Percentiles rank a stretch among this genome's conserved stretches.
Conservation (phyloP, 2,888 invertebrate species). For the Diplazon laetatorius region DNA sequence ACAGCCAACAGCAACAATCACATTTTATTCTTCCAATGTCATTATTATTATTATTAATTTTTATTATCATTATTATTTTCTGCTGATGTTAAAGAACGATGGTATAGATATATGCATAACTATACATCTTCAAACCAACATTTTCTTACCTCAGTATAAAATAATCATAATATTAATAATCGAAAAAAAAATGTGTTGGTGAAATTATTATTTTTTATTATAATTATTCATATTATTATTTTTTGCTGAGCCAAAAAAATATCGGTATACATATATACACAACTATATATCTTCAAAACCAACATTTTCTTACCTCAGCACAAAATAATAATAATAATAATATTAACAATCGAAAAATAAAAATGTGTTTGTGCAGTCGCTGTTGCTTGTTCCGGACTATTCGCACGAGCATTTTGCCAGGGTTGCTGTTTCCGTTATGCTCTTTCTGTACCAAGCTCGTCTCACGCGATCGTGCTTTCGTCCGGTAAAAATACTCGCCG, state of each 20-base stretch:
- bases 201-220: no score
- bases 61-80: no score
- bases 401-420: neutral
- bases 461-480: slow-evolving; percentile 30
- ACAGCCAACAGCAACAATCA: no score
- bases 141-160: neutral
- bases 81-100: no score
- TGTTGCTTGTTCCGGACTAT: no score
- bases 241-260: no score
- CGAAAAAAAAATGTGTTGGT: slow-evolving; percentile 19
- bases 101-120: no score
- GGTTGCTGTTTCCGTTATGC: neutral
- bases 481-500: slow-evolving; percentile 41
- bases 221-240: no score
- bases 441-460: slow-evolving; percentile 27
- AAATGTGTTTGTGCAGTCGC: no score
- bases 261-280: no score
- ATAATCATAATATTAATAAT: slow-evolving; percentile 3
- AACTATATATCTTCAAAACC: slow-evolving; percentile 2
- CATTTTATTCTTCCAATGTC: no score
- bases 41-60: no score
- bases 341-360: slow-evolving; percentile 16
- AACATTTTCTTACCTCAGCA: neutral
- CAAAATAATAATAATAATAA: neutral
- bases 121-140: slow-evolving; percentile 1